Evolutionary conservation across 1,140 invertebrate species (phyloP), one percentile per base, ranked within the genome.

Genomic region (Zaprionus davidi): DNA sequence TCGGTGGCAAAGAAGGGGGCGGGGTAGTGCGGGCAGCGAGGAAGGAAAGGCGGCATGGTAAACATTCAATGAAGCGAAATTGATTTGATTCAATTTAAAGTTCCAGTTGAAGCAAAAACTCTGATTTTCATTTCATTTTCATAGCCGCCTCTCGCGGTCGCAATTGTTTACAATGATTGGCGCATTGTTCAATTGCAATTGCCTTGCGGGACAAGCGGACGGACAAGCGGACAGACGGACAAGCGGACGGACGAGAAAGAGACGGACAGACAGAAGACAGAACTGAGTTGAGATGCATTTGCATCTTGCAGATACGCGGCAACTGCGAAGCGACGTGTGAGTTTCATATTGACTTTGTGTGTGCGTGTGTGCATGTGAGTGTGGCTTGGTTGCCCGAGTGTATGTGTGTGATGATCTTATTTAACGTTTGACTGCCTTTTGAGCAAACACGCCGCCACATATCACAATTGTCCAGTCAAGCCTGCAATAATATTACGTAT

Each of bases 61-160:
- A 87, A 87, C 77, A 87, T 78, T 74, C 80, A 86, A 86, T 87
- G 82, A 87, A 86, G 80, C 80, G 70, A 77, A 87, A 86, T 86
- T 86, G 82, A 86, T 86, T 86, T 86, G 79, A 86, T 86, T 86
- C 71, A 83, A 86, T 87, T 86, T 77, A 74, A 87, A 87, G 83
- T 79, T 86, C 79, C 24, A 58, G 53, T 67, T 41, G 67, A 49
- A 67, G 58, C 69, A 75, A 75, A 75, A 64, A 46, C 41, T 46
- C 67, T 64, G 72, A 75, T 75, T 75, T 75, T 71, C 67, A 71
- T 53, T 73, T 73, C 57, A 68, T 73, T 74, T 70, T 74, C 72
- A 75, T 71, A 60, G 71, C 66, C 59, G 65, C 57, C 57, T 63
- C 58, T 58, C 72, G 72, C 55, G 24, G 70, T 53, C 41, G 66